Base-by-base conservation (phyloP, 2,797 vertebrate species). In the Diglossa cyanea region DNA sequence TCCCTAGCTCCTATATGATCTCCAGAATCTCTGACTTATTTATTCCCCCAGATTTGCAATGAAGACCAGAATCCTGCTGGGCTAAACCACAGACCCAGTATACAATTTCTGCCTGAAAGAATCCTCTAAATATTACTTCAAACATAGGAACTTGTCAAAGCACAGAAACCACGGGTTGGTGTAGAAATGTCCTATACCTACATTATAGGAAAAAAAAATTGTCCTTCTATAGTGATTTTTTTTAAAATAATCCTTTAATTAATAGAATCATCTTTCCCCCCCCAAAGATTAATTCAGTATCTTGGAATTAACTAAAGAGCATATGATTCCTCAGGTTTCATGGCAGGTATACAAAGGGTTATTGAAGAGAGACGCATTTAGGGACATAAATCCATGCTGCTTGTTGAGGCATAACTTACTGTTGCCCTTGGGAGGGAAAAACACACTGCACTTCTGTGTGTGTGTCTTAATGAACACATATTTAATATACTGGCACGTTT, bases 351-450 rank as follows among this genome's bases (percentile, higher is more conserved):
- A 89, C 30, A 71, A 91, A 85, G 35, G 54, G 90, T 96, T 96
- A 71, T 66, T 66, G 70, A 84, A 48, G 68, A 83, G 35, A 62
- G 72, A 72, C 82, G 39, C 68, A 70, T 88, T 93, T 88, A 95
- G 82, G 51, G 44, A 67, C 58, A 68, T 85, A 95, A 97, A 96
- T 95, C 80, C 48, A 71, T 66, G 62, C 66, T 94, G 90, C 55
- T 95, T 95, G 75, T 79, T 86, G 88, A 95, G 83, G 72, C 89
- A 91, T 93, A 92, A 92, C 75, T 91, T 94, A 95, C 50, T 50
- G 25, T 65, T 93, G 85, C 82, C 82, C 90, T 57, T 60, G 88
- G 84, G 93, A 95, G 62, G 45, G 30, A 91, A 96, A 74, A 47
- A 25, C 51, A 57, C 31, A 31, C 65, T 72, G 24, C 54, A 54